Conservation (phyloP, 2,888 invertebrate genomes). For the Orthosia incerta region DNA sequence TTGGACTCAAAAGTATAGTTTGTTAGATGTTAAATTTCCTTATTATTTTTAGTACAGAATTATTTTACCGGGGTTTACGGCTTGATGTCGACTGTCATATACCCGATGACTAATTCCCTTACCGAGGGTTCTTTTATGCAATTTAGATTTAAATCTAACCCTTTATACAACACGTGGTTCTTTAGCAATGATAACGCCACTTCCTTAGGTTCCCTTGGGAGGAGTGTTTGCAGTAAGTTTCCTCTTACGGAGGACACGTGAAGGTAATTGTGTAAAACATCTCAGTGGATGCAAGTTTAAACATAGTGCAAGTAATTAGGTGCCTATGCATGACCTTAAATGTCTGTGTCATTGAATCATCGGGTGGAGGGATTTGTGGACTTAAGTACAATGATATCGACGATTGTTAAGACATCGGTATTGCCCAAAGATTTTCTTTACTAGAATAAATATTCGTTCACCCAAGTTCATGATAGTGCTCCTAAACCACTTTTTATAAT, state of each 20-base stretch:
- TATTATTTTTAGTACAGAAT: neutral
- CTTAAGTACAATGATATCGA: no score
- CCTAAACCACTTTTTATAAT: neutral
- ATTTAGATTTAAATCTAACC: neutral
- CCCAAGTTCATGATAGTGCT: neutral
- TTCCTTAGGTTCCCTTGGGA: constrained; percentile 24
- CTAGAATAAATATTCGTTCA: neutral
- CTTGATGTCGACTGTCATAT: no score
- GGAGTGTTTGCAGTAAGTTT: constrained; percentile 42
- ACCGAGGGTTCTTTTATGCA: neutral
- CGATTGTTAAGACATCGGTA: no score
- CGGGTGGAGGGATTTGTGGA: neutral
- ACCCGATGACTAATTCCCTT: no score
- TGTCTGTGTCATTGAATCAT: neutral
- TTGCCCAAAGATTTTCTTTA: no score
- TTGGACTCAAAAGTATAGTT: neutral
- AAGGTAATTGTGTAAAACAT: constrained; percentile 44
- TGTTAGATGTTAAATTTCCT: neutral
- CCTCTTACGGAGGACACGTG: constrained; percentile 33
- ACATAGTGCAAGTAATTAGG: constrained; percentile 9
- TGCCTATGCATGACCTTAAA: neutral
- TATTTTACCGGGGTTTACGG: neutral
- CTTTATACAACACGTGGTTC: constrained; percentile 41
- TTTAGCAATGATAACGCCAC: neutral
- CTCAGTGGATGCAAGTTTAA: neutral